phyloP scores from a whole-genome alignment of 2,113 vertebrate species.

The Ginglymostoma cirratum region DNA sequence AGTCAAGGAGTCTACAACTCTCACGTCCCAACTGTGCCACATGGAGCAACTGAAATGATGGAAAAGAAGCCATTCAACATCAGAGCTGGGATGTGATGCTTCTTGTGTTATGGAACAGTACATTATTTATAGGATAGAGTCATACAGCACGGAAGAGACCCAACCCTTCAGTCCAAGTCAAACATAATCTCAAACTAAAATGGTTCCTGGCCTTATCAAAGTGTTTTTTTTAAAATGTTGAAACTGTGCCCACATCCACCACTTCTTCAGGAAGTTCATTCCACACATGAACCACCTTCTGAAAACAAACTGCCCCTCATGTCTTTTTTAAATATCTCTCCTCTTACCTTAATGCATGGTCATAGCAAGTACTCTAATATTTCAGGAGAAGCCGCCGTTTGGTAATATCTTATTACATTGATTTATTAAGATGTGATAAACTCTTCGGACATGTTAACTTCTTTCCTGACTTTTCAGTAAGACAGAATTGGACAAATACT shows the following conservation, averaged over 20 bases:
- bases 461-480: constrained; percentile 8
- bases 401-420: not conserved
- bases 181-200: too few relatives aligned
- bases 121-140: not conserved
- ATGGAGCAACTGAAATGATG: not conserved
- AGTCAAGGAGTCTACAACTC: not conserved
- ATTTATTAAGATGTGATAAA: not conserved
- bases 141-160: too few relatives aligned
- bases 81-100: not conserved
- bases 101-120: not conserved
- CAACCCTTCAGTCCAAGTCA: too few relatives aligned
- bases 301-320: too few relatives aligned
- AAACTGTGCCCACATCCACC: too few relatives aligned
- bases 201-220: too few relatives aligned
- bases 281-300: too few relatives aligned
- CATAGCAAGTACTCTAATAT: not conserved
- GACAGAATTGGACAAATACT: not conserved
- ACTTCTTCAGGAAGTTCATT: too few relatives aligned
- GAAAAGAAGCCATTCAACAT: not conserved
- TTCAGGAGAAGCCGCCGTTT: not conserved
- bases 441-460: not conserved
- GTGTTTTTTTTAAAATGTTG: too few relatives aligned
- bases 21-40: not conserved
- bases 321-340: too few relatives aligned
- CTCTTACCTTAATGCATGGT: not conserved